These are phyloP conservation scores for Cetoscarus ocellatus DNA, from an alignment of 2,797 vertebrate species.

Conservation along the genomic window DNA sequence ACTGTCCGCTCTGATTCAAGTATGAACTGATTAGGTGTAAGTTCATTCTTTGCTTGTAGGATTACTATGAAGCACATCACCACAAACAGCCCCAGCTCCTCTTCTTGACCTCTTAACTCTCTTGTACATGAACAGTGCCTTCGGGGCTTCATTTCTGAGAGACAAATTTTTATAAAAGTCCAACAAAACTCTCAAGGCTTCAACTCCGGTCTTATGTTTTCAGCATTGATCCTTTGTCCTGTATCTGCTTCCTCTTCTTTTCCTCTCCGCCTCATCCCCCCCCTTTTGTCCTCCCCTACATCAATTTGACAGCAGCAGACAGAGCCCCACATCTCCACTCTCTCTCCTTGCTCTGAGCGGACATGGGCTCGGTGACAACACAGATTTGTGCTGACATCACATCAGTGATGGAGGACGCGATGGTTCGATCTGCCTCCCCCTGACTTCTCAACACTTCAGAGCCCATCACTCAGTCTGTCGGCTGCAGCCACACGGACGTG, in stretches of 20 bases:
- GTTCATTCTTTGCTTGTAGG: too few relatives aligned
- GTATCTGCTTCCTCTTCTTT: not conserved
- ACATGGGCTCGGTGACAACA: slow-evolving; percentile 33
- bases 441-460: slow-evolving; percentile 29
- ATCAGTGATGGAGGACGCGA: slow-evolving; percentile 38
- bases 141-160: too few relatives aligned
- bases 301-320: slow-evolving; percentile 35
- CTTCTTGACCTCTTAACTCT: too few relatives aligned
- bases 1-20: too few relatives aligned
- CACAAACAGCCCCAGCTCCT: too few relatives aligned
- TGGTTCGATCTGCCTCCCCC: not conserved
- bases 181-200: not conserved
- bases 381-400: slow-evolving; percentile 51
- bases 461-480: slow-evolving; percentile 55
- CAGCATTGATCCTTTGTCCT: not conserved
- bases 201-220: not conserved
- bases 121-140: too few relatives aligned
- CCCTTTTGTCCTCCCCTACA: slow-evolving; percentile 6
- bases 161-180: not conserved
- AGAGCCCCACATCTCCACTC: slow-evolving; percentile 7
- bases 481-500: slow-evolving; percentile 30
- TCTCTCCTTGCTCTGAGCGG: slow-evolving; percentile 4
- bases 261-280: not conserved
- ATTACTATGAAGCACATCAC: too few relatives aligned
- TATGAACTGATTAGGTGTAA: too few relatives aligned